Evolutionary conservation across 2,113 vertebrate species (phyloP).

Genomic region (Cephalopholis sonnerati): DNA sequence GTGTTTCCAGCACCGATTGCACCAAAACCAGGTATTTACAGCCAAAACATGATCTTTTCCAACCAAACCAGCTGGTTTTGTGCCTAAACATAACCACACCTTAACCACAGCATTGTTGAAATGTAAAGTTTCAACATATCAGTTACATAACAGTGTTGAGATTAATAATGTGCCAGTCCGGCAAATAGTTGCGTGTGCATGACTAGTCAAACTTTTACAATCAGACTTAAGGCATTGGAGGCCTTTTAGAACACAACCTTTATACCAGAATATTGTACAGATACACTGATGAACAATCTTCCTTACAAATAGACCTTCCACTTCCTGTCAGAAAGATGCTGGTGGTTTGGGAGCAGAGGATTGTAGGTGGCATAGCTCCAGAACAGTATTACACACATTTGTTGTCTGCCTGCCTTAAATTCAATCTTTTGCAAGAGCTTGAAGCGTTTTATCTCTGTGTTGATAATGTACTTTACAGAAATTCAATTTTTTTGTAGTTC

Average conservation of each 20-base stretch:
- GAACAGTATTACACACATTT: not conserved
- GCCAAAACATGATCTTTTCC: too few species aligned
- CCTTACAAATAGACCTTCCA: not conserved
- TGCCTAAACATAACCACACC: too few species aligned
- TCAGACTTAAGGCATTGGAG: not conserved
- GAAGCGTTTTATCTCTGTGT: slow-evolving; percentile 14
- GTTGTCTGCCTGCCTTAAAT: slow-evolving; percentile 22
- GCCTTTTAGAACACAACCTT: not conserved
- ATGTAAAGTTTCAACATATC: too few species aligned
- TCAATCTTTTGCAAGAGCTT: slow-evolving; percentile 10
- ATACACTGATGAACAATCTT: not conserved
- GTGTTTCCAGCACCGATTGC: too few species aligned
- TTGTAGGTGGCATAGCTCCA: not conserved
- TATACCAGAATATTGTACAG: not conserved
- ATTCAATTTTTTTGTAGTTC: slow-evolving; percentile 9
- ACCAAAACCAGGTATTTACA: too few species aligned
- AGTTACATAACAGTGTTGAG: too few species aligned
- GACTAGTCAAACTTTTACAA: not conserved
- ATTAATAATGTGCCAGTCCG: too few species aligned
- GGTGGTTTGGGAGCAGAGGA: not conserved
- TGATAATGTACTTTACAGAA: slow-evolving; percentile 24
- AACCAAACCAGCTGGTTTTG: too few species aligned
- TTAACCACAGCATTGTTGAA: too few species aligned
- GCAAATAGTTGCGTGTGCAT: too few species aligned
- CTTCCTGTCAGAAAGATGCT: slow-evolving; percentile 1